These are phyloP conservation scores for Alligator sinensis DNA, from an alignment of 2,113 vertebrate genomes.

Conservation along the genomic window DNA sequence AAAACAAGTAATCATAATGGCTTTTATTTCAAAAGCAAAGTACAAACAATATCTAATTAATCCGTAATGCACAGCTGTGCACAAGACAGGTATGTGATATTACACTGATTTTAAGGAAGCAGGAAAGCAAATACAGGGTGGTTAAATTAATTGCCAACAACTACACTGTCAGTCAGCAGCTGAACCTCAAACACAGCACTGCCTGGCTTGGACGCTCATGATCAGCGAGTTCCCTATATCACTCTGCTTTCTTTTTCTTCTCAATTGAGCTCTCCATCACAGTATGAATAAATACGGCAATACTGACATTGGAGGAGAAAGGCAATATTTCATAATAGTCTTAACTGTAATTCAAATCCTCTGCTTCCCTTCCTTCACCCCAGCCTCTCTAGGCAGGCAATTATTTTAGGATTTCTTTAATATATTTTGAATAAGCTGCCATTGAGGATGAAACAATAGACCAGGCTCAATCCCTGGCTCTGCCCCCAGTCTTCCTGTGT, in stretches of 20 bases:
- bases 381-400: not conserved
- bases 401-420: not conserved
- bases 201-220: not conserved
- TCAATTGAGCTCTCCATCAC: not conserved
- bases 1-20: not conserved
- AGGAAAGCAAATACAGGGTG: not conserved
- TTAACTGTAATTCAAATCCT: not conserved
- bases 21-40: not conserved
- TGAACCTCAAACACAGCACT: not conserved
- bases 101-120: not conserved
- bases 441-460: not conserved
- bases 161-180: not conserved
- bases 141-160: not conserved
- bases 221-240: not conserved
- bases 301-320: not conserved
- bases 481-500: not conserved
- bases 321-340: not conserved
- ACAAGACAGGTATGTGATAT: not conserved
- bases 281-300: not conserved
- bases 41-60: not conserved
- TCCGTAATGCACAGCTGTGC: not conserved
- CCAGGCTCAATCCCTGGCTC: not conserved
- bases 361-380: not conserved
- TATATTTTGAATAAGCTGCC: not conserved
- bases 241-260: not conserved